Conservation (phyloP, 2,888 invertebrate genomes). For the Neocrepidodera transversa region DNA sequence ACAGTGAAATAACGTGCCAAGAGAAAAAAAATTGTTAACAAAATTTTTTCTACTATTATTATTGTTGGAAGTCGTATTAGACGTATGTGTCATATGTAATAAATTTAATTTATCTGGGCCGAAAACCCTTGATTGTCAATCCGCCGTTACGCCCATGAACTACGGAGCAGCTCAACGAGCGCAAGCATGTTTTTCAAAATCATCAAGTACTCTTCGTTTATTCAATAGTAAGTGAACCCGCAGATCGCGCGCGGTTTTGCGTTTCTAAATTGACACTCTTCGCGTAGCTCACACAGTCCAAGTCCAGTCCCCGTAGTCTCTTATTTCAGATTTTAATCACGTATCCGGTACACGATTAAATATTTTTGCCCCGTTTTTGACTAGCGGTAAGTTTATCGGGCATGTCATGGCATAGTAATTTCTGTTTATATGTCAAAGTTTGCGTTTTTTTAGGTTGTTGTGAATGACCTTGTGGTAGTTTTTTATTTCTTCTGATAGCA, state of each 20-base stretch:
- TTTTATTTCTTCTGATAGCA: not conserved
- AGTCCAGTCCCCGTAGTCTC: not conserved
- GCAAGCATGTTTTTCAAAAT: slow-evolving; percentile 18
- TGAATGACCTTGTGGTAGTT: slow-evolving; percentile 4
- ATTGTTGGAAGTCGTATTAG: too few relatives aligned
- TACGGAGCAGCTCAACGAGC: not conserved
- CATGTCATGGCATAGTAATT: slow-evolving; percentile 4
- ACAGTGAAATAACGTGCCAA: too few relatives aligned
- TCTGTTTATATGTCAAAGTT: slow-evolving; percentile 13
- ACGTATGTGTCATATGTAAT: too few relatives aligned
- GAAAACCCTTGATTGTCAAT: too few relatives aligned
- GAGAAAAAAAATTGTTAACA: too few relatives aligned
- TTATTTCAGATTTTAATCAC: slow-evolving; percentile 15
- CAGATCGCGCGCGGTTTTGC: slow-evolving; percentile 4
- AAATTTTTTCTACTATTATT: too few relatives aligned
- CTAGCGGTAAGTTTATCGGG: slow-evolving; percentile 8
- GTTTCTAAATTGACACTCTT: slow-evolving; percentile 4
- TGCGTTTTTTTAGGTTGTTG: slow-evolving; percentile 12
- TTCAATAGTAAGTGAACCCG: slow-evolving; percentile 3
- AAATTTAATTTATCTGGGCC: too few relatives aligned
- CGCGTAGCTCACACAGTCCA: too few relatives aligned
- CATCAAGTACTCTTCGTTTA: not conserved
- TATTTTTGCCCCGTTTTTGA: slow-evolving; percentile 1
- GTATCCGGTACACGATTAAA: slow-evolving; percentile 8
- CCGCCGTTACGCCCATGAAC: too few relatives aligned